Base-by-base conservation (phyloP, 2,888 invertebrate genomes). In the Agrotis clavis region DNA sequence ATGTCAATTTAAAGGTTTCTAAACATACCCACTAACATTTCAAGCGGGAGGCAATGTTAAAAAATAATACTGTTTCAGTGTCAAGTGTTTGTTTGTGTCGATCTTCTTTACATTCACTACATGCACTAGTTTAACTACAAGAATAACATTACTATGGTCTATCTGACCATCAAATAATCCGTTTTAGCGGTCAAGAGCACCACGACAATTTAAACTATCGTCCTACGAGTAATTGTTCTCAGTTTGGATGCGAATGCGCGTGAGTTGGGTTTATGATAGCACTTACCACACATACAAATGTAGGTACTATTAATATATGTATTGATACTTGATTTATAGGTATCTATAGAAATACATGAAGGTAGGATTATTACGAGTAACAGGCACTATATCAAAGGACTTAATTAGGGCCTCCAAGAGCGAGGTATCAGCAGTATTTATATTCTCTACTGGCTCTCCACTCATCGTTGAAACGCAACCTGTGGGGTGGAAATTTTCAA, bases 221-320 rank as follows among this genome's bases (percentile, higher is more conserved):
- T 47, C 59, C 65, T 68, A 65, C 51, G 47, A 68, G 21, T 50
- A 78, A 68, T 72, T 72, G 73, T 82, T 53, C 79, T 21, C 13
- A 21, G 18, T 69, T 60, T 19, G 74, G 79, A 25, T n/a, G 9
- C 16, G n/a, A 4, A 16, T 4, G 41, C 19, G 25, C 73, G 74
- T 47, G 66, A 14, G 9, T 51, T n/a, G 65, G 14, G 13, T 72
- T 16, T 30, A 4, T n/a, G 35, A 71, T 59, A 41, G 51, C 21
- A 72, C 21, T 76, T 30, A 76, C 50, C 16, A 67, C 14, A 41
- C 50, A 51, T 35, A 45, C 19, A 35, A 14, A n/a, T 30, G 18
- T 57, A 13, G 30, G 6, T 35, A 35, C n/a, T n/a, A 35, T 57
- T 30, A 30, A 30, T 30, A 30, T 56, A 13, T n/a, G 13, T 5